These are phyloP conservation scores for Oryzias javanicus DNA, from an alignment of 2,113 vertebrate genomes.

Conservation along the genomic window DNA sequence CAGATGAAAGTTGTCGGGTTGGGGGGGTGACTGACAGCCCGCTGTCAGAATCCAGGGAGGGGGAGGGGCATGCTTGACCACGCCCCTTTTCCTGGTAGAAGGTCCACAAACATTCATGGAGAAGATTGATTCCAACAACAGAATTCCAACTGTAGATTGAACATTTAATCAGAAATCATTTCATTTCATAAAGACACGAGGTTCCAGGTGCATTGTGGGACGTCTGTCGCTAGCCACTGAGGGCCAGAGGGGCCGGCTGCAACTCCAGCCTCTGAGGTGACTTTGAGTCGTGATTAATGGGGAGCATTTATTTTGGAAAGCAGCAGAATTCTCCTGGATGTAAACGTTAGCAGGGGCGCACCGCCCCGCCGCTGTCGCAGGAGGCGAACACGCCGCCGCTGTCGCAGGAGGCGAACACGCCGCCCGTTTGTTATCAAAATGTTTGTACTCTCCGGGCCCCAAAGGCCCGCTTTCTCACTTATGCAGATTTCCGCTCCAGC, in stretches of 20 bases:
- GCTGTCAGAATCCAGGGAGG: slow-evolving; percentile 51
- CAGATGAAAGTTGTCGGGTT: slow-evolving; percentile 76
- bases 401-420: slow-evolving; percentile 66
- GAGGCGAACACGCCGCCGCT: too few species aligned
- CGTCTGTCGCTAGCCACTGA: slow-evolving; percentile 71
- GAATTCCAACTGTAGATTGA: too few species aligned
- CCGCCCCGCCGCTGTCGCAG: too few species aligned
- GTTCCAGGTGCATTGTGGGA: slow-evolving; percentile 49
- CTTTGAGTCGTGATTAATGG: slow-evolving; percentile 78
- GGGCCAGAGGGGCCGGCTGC: slow-evolving; percentile 70
- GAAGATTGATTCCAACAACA: too few species aligned
- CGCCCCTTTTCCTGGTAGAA: slow-evolving; percentile 9
- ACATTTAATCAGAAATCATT: too few species aligned
- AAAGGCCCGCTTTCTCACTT: slow-evolving; percentile 70
- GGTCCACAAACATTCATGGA: neutral
- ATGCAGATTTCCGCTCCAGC: slow-evolving; percentile 73
- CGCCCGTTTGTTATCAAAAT: slow-evolving; percentile 77
- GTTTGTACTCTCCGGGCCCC: slow-evolving; percentile 71
- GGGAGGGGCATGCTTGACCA: slow-evolving; percentile 38
- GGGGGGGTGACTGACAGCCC: slow-evolving; percentile 74
- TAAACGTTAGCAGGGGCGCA: slow-evolving; percentile 54
- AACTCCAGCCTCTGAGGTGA: slow-evolving; percentile 76
- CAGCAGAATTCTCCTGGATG: slow-evolving; percentile 52
- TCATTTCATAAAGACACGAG: too few species aligned
- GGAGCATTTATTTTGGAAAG: slow-evolving; percentile 59